Base-by-base conservation (phyloP, 2,113 vertebrate genomes). In the Lagopus muta region DNA sequence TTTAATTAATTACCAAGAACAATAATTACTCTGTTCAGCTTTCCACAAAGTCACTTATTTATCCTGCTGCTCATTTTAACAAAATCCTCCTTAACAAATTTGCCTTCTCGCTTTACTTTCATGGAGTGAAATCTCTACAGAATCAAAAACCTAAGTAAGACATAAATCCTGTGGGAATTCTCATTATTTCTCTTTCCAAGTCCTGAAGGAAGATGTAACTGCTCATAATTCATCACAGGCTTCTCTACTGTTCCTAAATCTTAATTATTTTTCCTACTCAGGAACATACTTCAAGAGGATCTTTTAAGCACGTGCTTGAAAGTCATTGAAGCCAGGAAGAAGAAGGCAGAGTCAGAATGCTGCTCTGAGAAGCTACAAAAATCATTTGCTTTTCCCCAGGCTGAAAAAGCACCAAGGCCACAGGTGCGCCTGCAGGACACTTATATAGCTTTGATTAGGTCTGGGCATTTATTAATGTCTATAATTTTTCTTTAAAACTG, bases 191-290 rank as follows among this genome's bases (percentile, higher is more conserved):
- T 88, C 2, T 83, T 93, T 88, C 32, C 12, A 43, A 57, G n/a
- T 22, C 72, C 54, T 73, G 40, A 38, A 91, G 62, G 76, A 86
- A 77, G 74, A 76, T 52, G 79, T 91, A 40, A 38, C 74, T 61
- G 52, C 87, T 87, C 75, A 69, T 71, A 32, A 91, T 48, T 11
- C 54, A 55, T 86, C 90, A 90, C 21, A 83, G 64, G 22, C 28
- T 82, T 81, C 78, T 82, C 69, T 54, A 38, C 55, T 45, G 24
- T 67, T 94, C 62, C 72, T 88, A 86, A 83, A 71, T 78, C 77
- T 90, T 90, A 82, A 80, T 82, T 91, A 79, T 27, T 90, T 90
- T 88, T 74, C 74, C 71, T 71, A 32, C 27, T 70, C 42, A 50
- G 71, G 36, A 82, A 77, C 25, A 55, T 28, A 71, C 36, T 73